A percentile compares a stretch with the other conserved stretches of the same genome.
Evolutionary conservation across 2,797 vertebrate species (phyloP).

Genomic region (Loris lydekkerianus): DNA sequence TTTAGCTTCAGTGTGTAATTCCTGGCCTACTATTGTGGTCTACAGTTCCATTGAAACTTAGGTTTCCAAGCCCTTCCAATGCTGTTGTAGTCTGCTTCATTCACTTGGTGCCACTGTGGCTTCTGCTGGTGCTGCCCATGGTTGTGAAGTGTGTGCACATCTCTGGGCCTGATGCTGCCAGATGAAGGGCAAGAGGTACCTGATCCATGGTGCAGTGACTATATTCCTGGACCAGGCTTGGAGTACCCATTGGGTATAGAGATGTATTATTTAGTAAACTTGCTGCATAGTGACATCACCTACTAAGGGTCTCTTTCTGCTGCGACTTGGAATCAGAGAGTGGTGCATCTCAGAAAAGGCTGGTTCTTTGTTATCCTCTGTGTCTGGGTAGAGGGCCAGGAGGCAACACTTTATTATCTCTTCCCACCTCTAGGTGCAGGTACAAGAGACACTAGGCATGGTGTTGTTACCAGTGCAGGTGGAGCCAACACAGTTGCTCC

Average conservation of each 20-base stretch:
- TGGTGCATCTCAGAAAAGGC: not conserved
- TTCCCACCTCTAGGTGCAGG: not conserved
- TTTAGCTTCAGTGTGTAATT: not conserved
- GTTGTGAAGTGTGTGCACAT: not conserved
- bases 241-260: too few species aligned
- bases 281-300: not conserved
- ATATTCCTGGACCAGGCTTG: not conserved
- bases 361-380: not conserved
- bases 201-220: not conserved
- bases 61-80: not conserved
- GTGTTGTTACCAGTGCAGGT: not conserved
- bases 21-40: not conserved
- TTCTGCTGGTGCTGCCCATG: not conserved
- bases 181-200: too few species aligned
- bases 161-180: too few species aligned
- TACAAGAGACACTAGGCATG: fast-evolving
- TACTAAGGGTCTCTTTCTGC: not conserved
- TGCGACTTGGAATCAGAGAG: not conserved
- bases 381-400: not conserved
- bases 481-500: not conserved
- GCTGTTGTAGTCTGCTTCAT: not conserved
- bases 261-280: too few species aligned
- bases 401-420: not conserved
- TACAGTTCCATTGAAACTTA: not conserved
- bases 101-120: not conserved